Conservation (phyloP, 2,888 invertebrate species). For the Tortricodes alternella region DNA sequence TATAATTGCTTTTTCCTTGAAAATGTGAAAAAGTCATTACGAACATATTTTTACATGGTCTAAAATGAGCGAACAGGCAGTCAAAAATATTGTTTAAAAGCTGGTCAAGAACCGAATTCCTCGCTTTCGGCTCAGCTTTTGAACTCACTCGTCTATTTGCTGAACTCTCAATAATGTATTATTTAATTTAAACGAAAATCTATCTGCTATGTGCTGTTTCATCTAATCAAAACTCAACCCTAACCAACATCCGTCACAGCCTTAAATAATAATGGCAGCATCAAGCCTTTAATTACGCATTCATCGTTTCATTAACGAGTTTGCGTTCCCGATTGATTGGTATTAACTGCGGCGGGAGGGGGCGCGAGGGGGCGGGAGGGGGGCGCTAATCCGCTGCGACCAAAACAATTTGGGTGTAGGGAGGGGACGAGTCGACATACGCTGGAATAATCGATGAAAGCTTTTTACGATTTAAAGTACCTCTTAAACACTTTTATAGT, state of each 20-base stretch:
- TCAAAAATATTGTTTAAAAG: no score
- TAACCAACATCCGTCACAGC: not conserved
- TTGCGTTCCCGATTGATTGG: conserved; percentile 27
- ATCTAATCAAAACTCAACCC: not conserved
- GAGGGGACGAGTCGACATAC: not conserved
- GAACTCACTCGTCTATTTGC: no score
- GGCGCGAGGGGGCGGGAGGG: not conserved
- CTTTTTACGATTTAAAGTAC: not conserved
- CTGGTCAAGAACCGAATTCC: no score
- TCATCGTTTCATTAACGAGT: conserved; percentile 19
- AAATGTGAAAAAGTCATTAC: no score
- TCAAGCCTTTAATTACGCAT: conserved; percentile 12
- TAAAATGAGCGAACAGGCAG: no score
- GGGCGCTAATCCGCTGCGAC: conserved; percentile 4
- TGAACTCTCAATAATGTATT: no score
- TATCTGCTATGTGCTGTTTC: no score
- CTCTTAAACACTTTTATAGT: not conserved
- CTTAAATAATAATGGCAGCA: not conserved
- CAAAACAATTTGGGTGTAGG: conserved; percentile 11
- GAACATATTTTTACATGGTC: no score
- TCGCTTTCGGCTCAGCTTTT: no score
- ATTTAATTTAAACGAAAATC: no score
- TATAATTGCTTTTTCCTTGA: no score
- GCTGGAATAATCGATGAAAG: not conserved
- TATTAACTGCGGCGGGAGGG: conserved; percentile 3